Evolutionary conservation across 1,140 invertebrate species (phyloP).

Genomic region (Olivierus martensii): DNA sequence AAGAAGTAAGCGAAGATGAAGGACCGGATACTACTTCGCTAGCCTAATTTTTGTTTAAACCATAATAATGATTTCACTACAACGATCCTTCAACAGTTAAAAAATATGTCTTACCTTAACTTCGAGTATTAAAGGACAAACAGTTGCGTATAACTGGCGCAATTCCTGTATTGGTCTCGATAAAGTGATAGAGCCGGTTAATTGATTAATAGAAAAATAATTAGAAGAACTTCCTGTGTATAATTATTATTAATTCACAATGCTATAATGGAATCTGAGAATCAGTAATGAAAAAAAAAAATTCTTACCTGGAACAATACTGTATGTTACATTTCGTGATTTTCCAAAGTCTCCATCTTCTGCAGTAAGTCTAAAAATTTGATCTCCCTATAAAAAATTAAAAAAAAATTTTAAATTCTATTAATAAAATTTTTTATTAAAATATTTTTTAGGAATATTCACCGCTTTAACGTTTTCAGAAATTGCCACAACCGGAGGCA

Average conservation of each 20-base stretch:
- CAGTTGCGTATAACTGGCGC: not conserved
- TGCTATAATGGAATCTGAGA: too few species aligned
- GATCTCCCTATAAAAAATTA: conserved; percentile 39
- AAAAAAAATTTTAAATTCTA: conserved; percentile 12
- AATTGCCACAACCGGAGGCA: conserved; percentile 60
- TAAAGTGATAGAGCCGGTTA: conserved; percentile 45
- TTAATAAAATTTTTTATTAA: not conserved
- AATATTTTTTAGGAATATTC: conserved; percentile 8
- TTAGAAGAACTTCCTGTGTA: not conserved
- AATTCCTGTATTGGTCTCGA: conserved; percentile 40
- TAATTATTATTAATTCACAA: too few species aligned
- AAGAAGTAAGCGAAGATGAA: not conserved
- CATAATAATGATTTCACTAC: too few species aligned
- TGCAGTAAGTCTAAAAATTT: conserved; percentile 56
- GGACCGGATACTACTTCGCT: not conserved
- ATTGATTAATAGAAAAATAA: not conserved
- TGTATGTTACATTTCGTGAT: conserved; percentile 64
- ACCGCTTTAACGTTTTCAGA: conserved; percentile 39
- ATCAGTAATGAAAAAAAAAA: conserved; percentile 39
- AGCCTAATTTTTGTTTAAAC: not conserved
- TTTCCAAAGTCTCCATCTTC: conserved; percentile 76
- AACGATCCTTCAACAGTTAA: too few species aligned
- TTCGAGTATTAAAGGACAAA: not conserved
- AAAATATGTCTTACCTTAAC: not conserved
- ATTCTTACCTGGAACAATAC: conserved; percentile 62